Evolutionary conservation across 1,140 invertebrate genomes (phyloP), one percentile per base, ranked within the genome.

Genomic region (Bacillus rossius): DNA sequence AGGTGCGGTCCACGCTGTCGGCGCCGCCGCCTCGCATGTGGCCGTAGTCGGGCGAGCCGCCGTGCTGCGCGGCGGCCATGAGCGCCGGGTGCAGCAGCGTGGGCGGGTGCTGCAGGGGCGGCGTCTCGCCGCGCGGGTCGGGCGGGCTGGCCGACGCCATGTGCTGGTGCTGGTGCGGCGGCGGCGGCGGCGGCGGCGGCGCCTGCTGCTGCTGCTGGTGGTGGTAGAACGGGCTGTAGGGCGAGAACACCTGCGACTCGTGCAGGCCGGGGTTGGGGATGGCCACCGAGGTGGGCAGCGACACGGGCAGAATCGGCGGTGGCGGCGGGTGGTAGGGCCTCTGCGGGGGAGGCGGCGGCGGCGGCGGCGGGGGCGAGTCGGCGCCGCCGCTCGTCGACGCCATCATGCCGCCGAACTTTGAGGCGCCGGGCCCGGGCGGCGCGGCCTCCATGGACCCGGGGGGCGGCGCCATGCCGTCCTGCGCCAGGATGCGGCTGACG

Each of bases 241-340:
- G 89, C 57, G 90, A 92, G 75, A 94, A 94, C 65, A 96, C 87
- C 77, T 96, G 91, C 61, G 91, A 94, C 76, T 96, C 93, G 78
- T 96, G 92, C 62, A 98, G 81, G 67, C 92, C 91, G 41, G 94
- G 94, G 76, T 97, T 97, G 52, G 94, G 92, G 75, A 98, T 96
- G 70, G 94, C 94, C 69, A 98, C 94, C 55, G 91, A 91, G 40
- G 92, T 94, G 59, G 92, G 91, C 71, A 95, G 80, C 57, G 92
- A 92, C 47, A 89, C 88, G 48, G 88, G 88, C 67, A 94, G 81
- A 80, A 91, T 85, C 63, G 91, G 88, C 52, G 90, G 91, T 61
- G 86, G 82, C 38, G 57, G 57, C 56, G 79, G 81, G 66, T 84
- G 83, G 72, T 88, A 88, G 59, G 75, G 74, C 74, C 74, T 60